Evolutionary conservation across 2,113 vertebrate species (phyloP).

Genomic region (Tursiops truncatus): DNA sequence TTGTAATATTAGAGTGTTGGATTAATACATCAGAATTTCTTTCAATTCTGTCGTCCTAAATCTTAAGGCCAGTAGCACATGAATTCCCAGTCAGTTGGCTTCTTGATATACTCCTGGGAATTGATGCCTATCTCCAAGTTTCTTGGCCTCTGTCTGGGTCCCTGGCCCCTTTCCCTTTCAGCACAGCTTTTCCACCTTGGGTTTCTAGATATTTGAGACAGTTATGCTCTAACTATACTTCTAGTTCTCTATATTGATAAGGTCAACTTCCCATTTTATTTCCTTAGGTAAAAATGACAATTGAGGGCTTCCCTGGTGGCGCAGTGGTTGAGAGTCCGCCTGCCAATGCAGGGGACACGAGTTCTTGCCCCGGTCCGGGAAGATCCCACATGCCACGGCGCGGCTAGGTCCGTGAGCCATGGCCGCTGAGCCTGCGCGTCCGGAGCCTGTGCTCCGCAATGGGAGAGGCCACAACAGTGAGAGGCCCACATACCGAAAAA

Average conservation of each 20-base stretch:
- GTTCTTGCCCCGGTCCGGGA: too few relatives aligned
- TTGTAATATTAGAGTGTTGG: background rate
- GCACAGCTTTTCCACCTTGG: background rate
- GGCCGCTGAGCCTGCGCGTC: too few relatives aligned
- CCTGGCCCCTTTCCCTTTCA: background rate
- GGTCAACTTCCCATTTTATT: background rate
- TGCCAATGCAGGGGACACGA: fast-evolving
- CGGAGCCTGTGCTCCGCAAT: too few relatives aligned
- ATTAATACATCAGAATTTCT: background rate
- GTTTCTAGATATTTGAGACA: background rate
- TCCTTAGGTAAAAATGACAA: conserved; percentile 15
- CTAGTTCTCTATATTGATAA: background rate
- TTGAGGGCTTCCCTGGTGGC: too few relatives aligned
- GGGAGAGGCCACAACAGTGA: too few relatives aligned
- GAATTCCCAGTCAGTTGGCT: background rate
- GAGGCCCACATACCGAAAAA: too few relatives aligned
- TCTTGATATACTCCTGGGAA: background rate
- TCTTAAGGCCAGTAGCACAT: background rate
- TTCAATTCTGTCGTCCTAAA: background rate
- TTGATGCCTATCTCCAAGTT: background rate
- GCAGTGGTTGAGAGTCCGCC: too few relatives aligned
- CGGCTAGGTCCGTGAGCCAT: too few relatives aligned
- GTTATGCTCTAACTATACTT: background rate
- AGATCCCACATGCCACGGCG: too few relatives aligned
- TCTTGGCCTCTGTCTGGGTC: background rate